phyloP scores from a whole-genome alignment of 2,797 vertebrate genomes.

The Peromyscus nudipes region DNA sequence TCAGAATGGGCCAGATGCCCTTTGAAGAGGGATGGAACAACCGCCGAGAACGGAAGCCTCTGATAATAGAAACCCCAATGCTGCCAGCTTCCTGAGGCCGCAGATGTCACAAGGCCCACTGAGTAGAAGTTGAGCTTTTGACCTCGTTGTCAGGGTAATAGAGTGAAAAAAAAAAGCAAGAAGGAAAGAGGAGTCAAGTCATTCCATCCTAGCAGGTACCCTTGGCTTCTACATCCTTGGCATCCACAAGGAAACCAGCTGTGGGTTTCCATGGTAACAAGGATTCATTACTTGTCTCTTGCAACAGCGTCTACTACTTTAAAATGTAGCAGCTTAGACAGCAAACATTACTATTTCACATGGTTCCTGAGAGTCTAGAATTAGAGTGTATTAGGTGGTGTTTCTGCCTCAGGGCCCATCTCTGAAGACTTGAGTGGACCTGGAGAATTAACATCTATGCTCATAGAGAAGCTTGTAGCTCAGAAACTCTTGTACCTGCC shows the following conservation, averaged over 20 bases:
- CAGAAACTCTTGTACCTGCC: background rate
- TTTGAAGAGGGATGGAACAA: background rate
- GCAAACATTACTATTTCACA: background rate
- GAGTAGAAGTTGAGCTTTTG: background rate
- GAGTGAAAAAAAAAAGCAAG: background rate
- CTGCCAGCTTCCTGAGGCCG: background rate
- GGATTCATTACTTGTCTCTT: background rate
- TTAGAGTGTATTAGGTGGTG: background rate
- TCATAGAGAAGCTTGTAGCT: background rate
- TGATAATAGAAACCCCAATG: conserved; percentile 41
- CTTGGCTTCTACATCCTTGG: background rate
- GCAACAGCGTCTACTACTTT: background rate
- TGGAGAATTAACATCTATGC: background rate
- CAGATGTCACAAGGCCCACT: background rate
- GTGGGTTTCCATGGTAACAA: background rate
- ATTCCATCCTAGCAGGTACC: background rate
- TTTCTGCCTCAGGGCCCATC: background rate
- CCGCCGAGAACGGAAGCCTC: conserved; percentile 13
- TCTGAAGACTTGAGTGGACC: background rate
- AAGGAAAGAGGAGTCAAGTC: background rate
- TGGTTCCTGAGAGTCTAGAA: background rate
- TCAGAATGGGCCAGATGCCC: background rate
- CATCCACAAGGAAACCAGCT: background rate
- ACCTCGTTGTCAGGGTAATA: background rate
- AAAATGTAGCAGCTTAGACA: background rate